Percentiles rank a stretch among this genome's conserved stretches.
These are phyloP conservation scores for Garra rufa DNA, from an alignment of 2,113 vertebrate species.

Conservation along the genomic window DNA sequence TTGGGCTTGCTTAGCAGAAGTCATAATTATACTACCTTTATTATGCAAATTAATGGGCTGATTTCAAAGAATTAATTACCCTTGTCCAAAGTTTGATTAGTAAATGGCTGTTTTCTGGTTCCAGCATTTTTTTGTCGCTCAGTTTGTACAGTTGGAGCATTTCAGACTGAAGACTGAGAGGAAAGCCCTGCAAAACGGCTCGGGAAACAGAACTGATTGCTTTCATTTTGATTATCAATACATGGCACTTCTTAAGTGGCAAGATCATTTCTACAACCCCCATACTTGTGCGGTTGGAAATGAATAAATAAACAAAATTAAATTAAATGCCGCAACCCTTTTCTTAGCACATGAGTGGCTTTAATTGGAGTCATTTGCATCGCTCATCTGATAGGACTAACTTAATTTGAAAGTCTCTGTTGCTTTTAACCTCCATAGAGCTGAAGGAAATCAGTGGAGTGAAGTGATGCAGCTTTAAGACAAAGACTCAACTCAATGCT, in stretches of 20 bases:
- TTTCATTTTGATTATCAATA: conserved; percentile 48
- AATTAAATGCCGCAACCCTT: conserved; percentile 27
- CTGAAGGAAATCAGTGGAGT: conserved; percentile 64
- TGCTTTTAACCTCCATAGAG: conserved; percentile 59
- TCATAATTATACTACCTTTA: conserved; percentile 82
- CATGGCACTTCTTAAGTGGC: conserved; percentile 27
- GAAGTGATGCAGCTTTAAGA: conserved; percentile 66
- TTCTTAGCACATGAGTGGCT: conserved; percentile 53
- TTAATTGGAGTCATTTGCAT: conserved; percentile 58
- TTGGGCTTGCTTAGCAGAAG: conserved; percentile 77
- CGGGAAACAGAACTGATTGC: conserved; percentile 37
- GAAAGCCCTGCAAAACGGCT: conserved; percentile 16
- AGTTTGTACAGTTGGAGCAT: conserved; percentile 56
- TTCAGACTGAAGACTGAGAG: conserved; percentile 32
- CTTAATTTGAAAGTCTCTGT: conserved; percentile 60
- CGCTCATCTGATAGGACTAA: conserved; percentile 56
- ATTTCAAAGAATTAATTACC: conserved; percentile 81
- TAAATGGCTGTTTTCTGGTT: conserved; percentile 75
- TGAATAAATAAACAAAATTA: conserved; percentile 35
- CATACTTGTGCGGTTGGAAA: conserved; percentile 32
- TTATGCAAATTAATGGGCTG: conserved; percentile 80
- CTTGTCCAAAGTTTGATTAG: conserved; percentile 80
- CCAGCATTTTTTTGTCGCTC: conserved; percentile 65
- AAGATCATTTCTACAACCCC: conserved; percentile 34
- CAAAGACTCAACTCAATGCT: conserved; percentile 67